phyloP scores from a whole-genome alignment of 2,797 vertebrate species.

The Ctenosaura bakeri region DNA sequence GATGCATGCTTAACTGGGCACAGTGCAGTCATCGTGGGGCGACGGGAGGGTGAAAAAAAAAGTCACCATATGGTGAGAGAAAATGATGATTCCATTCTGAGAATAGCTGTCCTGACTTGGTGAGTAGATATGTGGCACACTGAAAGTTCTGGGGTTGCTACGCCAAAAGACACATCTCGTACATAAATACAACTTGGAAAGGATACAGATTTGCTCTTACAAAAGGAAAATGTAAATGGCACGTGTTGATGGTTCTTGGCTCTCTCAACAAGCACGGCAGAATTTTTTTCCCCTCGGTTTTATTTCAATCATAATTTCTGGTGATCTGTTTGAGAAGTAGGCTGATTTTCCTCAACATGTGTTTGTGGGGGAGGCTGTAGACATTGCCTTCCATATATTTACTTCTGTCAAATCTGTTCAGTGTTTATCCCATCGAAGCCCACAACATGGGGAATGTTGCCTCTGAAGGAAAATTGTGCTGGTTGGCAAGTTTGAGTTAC shows the following conservation, averaged over 20 bases:
- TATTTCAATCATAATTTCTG: slow-evolving; percentile 21
- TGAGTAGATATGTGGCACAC: slow-evolving; percentile 29
- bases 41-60: neutral
- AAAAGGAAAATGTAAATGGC: slow-evolving; percentile 29
- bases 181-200: slow-evolving; percentile 52
- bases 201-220: slow-evolving; percentile 28
- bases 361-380: slow-evolving; percentile 43
- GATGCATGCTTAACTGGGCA: slow-evolving; percentile 8
- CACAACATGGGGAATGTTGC: neutral
- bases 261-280: slow-evolving; percentile 24
- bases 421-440: slow-evolving; percentile 23
- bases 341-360: slow-evolving; percentile 24
- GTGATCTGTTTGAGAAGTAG: slow-evolving; percentile 27
- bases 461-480: slow-evolving; percentile 12
- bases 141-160: slow-evolving; percentile 45
- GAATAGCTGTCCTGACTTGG: slow-evolving; percentile 30
- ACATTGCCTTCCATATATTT: slow-evolving; percentile 41
- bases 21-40: neutral
- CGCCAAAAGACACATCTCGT: slow-evolving; percentile 39
- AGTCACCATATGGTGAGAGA: slow-evolving; percentile 25
- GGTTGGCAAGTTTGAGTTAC: neutral
- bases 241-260: slow-evolving; percentile 36
- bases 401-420: slow-evolving; percentile 46
- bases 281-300: neutral
- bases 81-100: slow-evolving; percentile 31